Percentiles rank a stretch among this genome's conserved stretches.
Evolutionary conservation across 2,888 invertebrate genomes (phyloP).

Genomic region (Sphinx pinastri): DNA sequence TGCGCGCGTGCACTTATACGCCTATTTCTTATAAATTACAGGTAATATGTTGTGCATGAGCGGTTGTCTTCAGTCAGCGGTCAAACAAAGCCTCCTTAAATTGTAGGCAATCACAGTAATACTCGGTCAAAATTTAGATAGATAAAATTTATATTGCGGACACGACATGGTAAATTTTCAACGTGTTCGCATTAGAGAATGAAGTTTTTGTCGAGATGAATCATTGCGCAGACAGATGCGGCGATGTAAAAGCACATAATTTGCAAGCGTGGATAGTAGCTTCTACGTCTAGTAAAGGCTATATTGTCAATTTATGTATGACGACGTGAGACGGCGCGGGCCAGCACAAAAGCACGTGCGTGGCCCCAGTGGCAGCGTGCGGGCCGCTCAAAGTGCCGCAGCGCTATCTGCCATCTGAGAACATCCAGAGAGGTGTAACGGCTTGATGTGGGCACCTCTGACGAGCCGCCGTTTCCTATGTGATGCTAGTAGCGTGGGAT

Average conservation of each 20-base stretch:
- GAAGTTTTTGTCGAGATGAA: conserved; percentile 29
- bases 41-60: neutral
- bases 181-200: conserved; percentile 25
- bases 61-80: neutral
- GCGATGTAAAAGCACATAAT: conserved; percentile 48
- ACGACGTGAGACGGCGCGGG: conserved; percentile 72
- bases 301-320: conserved; percentile 74
- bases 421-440: conserved; percentile 76
- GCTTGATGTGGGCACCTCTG: conserved; percentile 76
- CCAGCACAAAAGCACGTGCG: conserved; percentile 76
- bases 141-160: neutral
- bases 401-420: conserved; percentile 64
- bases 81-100: neutral
- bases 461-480: conserved; percentile 67
- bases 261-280: conserved; percentile 48
- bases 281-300: conserved; percentile 55
- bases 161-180: conserved; percentile 5
- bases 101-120: neutral
- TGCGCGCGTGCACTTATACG: conserved; percentile 43
- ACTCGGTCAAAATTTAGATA: neutral
- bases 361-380: conserved; percentile 67
- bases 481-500: conserved; percentile 69
- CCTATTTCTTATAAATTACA: neutral
- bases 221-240: conserved; percentile 38
- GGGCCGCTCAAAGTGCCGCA: conserved; percentile 64